These are phyloP conservation scores for Tauraco erythrolophus DNA, from an alignment of 2,113 vertebrate genomes.

Conservation along the genomic window DNA sequence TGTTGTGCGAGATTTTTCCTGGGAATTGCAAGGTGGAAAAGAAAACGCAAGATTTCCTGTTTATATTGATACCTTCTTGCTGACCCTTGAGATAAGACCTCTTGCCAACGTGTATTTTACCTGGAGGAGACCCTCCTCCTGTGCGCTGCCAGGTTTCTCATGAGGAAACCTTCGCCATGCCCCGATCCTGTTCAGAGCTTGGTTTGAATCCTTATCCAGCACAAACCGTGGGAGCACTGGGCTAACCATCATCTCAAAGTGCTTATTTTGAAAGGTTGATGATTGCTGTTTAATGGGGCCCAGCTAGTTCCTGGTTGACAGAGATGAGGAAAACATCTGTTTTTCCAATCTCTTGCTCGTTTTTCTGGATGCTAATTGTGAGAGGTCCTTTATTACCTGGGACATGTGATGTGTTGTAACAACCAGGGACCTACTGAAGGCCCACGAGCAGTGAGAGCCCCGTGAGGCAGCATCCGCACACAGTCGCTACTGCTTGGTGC, in stretches of 20 bases:
- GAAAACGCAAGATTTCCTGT: background rate
- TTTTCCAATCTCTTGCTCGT: slow-evolving; percentile 10
- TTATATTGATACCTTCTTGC: background rate
- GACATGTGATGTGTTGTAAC: background rate
- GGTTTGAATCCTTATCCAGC: background rate
- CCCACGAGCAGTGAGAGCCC: background rate
- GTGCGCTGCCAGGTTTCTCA: background rate
- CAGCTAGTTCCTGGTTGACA: slow-evolving; percentile 28
- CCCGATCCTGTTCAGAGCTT: background rate
- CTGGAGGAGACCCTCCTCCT: background rate
- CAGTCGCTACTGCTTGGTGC: background rate
- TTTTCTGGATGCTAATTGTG: background rate
- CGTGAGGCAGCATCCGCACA: background rate
- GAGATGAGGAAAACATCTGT: background rate
- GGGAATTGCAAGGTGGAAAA: background rate
- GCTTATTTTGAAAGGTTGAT: background rate
- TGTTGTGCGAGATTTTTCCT: background rate
- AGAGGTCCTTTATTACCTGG: background rate
- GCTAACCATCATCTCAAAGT: background rate
- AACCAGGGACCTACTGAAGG: background rate
- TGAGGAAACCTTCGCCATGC: background rate
- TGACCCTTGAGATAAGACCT: background rate
- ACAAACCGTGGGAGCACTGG: background rate
- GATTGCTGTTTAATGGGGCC: background rate
- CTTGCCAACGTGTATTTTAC: background rate